Conservation (phyloP, 2,797 vertebrate genomes). For the Lates japonicus region DNA sequence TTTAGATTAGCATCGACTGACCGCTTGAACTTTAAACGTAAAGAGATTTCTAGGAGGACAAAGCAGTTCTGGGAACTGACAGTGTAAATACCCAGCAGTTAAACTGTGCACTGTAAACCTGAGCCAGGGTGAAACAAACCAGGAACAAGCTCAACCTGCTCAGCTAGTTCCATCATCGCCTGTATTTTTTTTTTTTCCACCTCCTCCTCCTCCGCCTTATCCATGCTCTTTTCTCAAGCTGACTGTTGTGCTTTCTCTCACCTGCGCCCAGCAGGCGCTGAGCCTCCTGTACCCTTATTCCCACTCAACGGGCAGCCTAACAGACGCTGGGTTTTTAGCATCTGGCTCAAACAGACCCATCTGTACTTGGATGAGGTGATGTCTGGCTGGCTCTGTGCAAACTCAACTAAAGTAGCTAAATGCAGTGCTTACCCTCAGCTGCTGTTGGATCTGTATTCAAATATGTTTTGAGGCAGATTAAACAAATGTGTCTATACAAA, state of each 20-base stretch:
- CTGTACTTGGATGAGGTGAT: slow-evolving; percentile 70
- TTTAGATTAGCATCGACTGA: background rate
- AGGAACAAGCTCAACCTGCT: slow-evolving; percentile 80
- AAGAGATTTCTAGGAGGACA: slow-evolving; percentile 12
- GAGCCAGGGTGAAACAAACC: slow-evolving; percentile 66
- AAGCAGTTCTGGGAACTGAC: slow-evolving; percentile 18
- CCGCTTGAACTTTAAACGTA: background rate
- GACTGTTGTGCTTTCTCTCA: slow-evolving; percentile 68
- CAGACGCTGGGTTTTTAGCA: slow-evolving; percentile 67
- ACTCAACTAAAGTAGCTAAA: slow-evolving; percentile 70
- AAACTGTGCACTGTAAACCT: slow-evolving; percentile 49
- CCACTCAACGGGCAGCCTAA: slow-evolving; percentile 53
- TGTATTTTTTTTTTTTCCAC: background rate
- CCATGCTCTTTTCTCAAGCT: slow-evolving; percentile 36
- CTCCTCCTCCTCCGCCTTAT: slow-evolving; percentile 28
- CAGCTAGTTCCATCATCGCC: slow-evolving; percentile 67
- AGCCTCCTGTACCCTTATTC: slow-evolving; percentile 66
- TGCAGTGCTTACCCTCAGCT: slow-evolving; percentile 47
- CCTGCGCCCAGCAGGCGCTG: slow-evolving; percentile 60
- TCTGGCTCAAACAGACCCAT: slow-evolving; percentile 74
- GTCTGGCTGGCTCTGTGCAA: slow-evolving; percentile 63
- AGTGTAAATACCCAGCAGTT: slow-evolving; percentile 55
- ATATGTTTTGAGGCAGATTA: slow-evolving; percentile 52
- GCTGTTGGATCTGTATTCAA: slow-evolving; percentile 48
- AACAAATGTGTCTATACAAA: slow-evolving; percentile 39